Evolutionary conservation across 2,797 vertebrate species (phyloP).

Genomic region (Gorsachius magnificus): DNA sequence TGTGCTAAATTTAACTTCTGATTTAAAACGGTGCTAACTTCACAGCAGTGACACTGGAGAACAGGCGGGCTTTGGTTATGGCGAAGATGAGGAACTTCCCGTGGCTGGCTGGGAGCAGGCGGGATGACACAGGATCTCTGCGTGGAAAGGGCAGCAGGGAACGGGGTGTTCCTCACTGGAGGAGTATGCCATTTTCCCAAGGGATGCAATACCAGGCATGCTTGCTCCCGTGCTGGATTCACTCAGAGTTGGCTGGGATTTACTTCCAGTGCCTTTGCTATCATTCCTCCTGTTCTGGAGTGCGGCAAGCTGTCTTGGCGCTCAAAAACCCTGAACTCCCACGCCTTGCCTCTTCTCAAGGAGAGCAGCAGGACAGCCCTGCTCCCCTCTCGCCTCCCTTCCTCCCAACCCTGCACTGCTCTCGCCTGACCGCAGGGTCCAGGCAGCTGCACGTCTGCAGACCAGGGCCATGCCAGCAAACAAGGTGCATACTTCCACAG

Average conservation of each 20-base stretch:
- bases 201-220: not conserved
- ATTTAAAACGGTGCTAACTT: not conserved
- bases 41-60: not conserved
- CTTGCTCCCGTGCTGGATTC: not conserved
- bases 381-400: not conserved
- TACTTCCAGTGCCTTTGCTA: not conserved
- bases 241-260: not conserved
- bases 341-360: not conserved
- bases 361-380: not conserved
- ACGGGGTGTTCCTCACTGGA: not conserved
- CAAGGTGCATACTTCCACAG: accelerated
- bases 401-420: accelerated
- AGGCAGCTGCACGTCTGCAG: accelerated
- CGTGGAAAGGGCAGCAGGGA: not conserved
- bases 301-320: not conserved
- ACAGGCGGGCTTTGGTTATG: not conserved
- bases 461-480: not conserved
- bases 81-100: not conserved
- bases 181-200: not conserved
- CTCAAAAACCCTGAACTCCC: not conserved
- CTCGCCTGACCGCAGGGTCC: not conserved
- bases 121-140: not conserved
- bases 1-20: slow-evolving; percentile 50
- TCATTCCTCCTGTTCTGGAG: not conserved
- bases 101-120: not conserved